Evolutionary conservation across 1,140 invertebrate species (phyloP), one percentile per base, ranked within the genome.

Genomic region (Trichogramma pretiosum): DNA sequence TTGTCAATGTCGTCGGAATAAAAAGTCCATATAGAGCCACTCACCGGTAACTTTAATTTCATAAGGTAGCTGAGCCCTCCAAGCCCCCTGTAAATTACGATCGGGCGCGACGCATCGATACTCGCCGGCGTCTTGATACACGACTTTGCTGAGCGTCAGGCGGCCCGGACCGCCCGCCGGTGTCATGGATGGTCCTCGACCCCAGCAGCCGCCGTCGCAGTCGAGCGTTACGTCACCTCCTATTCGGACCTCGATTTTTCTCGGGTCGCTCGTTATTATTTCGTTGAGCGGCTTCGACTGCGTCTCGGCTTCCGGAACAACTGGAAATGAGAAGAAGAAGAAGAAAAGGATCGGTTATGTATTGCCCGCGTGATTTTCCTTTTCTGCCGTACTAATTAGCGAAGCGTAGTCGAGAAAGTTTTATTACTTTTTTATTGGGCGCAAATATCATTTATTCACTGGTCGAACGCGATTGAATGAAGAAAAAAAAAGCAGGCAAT

Each of bases 171-270:
- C 70, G 53, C 79, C 73, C 48, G 78, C 65, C 46, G 80, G 67
- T 58, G 81, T 72, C 69, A 82, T 71, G 54, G 75, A 66, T 55
- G 81, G 64, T 53, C 81, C 76, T 66, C 73, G 57, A 66, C 77
- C 58, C 81, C 81, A 72, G 64, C 75, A 77, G 14, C 73, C 73
- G 2, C 70, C 83, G 38, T 86, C 85, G 68, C 88, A 91, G 55
- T 88, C 84, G 13, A 91, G 72, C 39, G 87, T 85, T 3, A 90
- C 85, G 30, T 85, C 85, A 9, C 87, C 87, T 21, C 88, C 88
- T 16, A 91, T 74, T 34, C 83, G 82, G 11, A 89, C 86, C 56
- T 90, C 85, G 51, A 86, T 73, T 60, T 82, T 78, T 14, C 72
- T 68, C 10, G 76, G 70, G 46, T 82, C 80, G n/a, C n/a, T n/a